phyloP scores from a whole-genome alignment of 2,113 vertebrate genomes.

The Megatriorchis doriae region DNA sequence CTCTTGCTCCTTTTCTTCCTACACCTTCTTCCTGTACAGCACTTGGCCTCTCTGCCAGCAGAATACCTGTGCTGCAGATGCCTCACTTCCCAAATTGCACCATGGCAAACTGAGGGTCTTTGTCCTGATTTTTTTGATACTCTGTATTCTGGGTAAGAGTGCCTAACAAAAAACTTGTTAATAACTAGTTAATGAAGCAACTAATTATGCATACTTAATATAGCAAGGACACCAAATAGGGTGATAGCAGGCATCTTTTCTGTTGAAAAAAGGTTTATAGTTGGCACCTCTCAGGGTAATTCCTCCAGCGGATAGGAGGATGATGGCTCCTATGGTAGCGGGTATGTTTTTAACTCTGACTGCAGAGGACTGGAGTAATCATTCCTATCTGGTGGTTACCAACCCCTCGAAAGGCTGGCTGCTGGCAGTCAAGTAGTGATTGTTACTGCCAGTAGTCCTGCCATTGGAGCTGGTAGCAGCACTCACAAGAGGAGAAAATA shows the following conservation, averaged over 20 bases:
- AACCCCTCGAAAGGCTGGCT: not conserved
- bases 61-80: not conserved
- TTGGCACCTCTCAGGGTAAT: not conserved
- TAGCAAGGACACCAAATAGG: not conserved
- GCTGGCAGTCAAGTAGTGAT: not conserved
- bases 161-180: not conserved
- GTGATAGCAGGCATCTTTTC: not conserved
- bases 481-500: not conserved
- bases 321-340: not conserved
- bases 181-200: not conserved
- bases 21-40: not conserved
- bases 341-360: not conserved
- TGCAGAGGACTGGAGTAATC: not conserved
- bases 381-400: not conserved
- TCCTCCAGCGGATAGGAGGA: not conserved
- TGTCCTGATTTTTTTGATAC: not conserved
- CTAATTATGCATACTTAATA: not conserved
- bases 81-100: not conserved
- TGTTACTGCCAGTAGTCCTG: not conserved
- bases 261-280: not conserved
- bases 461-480: not conserved
- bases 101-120: not conserved
- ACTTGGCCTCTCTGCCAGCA: not conserved
- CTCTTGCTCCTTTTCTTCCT: not conserved
- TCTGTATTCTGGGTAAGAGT: not conserved